Evolutionary conservation across 2,113 vertebrate species (phyloP).

Genomic region (Platanista minor): DNA sequence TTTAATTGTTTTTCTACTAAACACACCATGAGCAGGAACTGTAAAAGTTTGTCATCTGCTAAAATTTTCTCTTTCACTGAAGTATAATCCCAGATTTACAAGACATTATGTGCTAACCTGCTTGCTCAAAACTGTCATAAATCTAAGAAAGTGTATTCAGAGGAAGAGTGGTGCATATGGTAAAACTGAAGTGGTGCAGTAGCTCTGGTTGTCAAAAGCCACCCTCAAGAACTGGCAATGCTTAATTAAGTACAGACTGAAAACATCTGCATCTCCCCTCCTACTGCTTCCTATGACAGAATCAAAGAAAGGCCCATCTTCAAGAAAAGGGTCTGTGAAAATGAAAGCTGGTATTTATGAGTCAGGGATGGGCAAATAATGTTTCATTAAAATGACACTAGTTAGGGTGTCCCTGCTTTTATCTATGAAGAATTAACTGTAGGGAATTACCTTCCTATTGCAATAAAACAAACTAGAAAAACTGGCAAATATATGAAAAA

Average conservation of each 20-base stretch:
- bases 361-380: neutral
- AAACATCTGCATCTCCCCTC: neutral
- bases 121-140: neutral
- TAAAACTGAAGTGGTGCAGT: neutral
- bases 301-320: neutral
- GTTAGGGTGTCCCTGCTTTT: neutral
- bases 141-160: neutral
- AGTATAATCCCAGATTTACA: neutral
- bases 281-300: neutral
- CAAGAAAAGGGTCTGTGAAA: neutral
- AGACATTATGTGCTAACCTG: neutral
- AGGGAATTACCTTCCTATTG: neutral
- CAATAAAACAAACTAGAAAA: neutral
- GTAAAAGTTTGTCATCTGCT: neutral
- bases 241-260: neutral
- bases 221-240: neutral
- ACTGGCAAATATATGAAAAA: neutral
- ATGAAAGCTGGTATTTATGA: neutral
- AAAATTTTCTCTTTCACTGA: neutral
- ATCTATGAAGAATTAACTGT: neutral
- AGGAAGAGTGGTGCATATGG: neutral
- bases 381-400: neutral
- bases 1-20: constrained; percentile 6
- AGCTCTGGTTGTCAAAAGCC: neutral
- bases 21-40: neutral